Conservation (phyloP, 1,140 invertebrate genomes). For the Cataglyphis hispanica region DNA sequence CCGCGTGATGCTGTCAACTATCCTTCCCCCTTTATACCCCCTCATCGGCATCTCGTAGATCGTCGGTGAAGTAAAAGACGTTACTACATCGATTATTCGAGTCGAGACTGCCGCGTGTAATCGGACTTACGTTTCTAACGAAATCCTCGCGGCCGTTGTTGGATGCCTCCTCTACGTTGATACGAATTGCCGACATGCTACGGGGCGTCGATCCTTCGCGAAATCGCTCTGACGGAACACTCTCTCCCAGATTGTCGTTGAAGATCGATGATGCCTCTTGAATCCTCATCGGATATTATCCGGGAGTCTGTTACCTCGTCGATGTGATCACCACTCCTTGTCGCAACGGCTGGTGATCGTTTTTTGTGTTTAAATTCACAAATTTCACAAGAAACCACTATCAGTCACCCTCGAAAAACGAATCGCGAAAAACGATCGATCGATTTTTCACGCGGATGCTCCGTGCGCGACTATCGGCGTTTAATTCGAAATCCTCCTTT, state of each 20-base stretch:
- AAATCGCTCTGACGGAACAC: conserved; percentile 43
- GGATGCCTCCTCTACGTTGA: conserved; percentile 76
- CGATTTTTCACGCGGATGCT: conserved; percentile 42
- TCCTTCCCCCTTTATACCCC: not conserved
- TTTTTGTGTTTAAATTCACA: conserved; percentile 33
- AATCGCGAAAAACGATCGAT: not conserved
- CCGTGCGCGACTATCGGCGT: conserved; percentile 58
- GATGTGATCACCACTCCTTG: conserved; percentile 60
- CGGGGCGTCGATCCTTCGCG: conserved; percentile 37
- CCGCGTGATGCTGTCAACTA: conserved; percentile 28
- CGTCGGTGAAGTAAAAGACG: not conserved
- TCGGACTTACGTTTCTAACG: conserved; percentile 77
- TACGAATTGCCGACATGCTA: conserved; percentile 78
- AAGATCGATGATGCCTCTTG: conserved; percentile 23
- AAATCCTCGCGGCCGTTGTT: conserved; percentile 68
- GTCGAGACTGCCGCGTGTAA: not conserved
- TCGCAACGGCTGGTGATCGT: conserved; percentile 44
- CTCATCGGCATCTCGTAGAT: not conserved
- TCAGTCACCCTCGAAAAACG: conserved; percentile 47
- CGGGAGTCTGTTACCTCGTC: conserved; percentile 12
- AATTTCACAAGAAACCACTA: conserved; percentile 72
- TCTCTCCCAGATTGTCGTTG: not conserved
- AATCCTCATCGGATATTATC: conserved; percentile 41
- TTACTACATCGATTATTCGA: not conserved
- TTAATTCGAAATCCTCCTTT: conserved; percentile 19